Percentiles rank a stretch among this genome's conserved stretches.
Conservation (phyloP, 2,888 invertebrate species). For the Candidula unifasciata region DNA sequence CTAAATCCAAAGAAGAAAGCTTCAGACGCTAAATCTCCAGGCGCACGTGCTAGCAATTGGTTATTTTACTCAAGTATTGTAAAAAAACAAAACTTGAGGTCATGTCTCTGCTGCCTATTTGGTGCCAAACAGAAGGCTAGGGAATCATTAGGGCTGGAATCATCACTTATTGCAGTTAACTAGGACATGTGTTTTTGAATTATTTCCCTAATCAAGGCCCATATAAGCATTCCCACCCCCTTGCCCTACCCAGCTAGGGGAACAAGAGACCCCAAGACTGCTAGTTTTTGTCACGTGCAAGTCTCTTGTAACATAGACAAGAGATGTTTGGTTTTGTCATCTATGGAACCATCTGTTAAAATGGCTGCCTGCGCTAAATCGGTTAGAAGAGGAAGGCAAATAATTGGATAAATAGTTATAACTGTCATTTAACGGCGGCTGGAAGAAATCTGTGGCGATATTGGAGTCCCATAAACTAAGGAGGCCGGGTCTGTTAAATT, state of each 20-base stretch:
- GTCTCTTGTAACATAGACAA: neutral
- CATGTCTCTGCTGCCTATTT: neutral
- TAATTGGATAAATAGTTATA: conserved; percentile 7
- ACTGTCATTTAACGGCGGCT: conserved; percentile 3
- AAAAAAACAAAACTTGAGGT: neutral
- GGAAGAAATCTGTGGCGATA: neutral
- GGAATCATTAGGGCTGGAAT: neutral
- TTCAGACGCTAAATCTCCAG: neutral
- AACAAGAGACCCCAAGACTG: neutral
- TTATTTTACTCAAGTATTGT: conserved; percentile 17
- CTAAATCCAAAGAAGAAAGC: conserved; percentile 10
- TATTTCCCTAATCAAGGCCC: conserved; percentile 6
- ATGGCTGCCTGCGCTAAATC: neutral
- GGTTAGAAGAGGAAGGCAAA: conserved; percentile 14
- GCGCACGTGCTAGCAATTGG: conserved; percentile 39
- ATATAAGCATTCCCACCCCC: neutral
- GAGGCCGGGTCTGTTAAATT: neutral
- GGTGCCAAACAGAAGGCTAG: conserved; percentile 16
- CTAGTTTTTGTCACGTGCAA: conserved; percentile 2
- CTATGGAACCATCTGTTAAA: conserved; percentile 17
- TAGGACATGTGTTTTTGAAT: conserved; percentile 23
- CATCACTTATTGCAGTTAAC: conserved; percentile 24
- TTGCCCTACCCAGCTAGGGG: no score
- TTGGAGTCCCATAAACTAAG: neutral
- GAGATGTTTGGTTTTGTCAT: neutral